These are phyloP conservation scores for Lapara coniferarum DNA, from an alignment of 2,888 invertebrate genomes.

Conservation along the genomic window DNA sequence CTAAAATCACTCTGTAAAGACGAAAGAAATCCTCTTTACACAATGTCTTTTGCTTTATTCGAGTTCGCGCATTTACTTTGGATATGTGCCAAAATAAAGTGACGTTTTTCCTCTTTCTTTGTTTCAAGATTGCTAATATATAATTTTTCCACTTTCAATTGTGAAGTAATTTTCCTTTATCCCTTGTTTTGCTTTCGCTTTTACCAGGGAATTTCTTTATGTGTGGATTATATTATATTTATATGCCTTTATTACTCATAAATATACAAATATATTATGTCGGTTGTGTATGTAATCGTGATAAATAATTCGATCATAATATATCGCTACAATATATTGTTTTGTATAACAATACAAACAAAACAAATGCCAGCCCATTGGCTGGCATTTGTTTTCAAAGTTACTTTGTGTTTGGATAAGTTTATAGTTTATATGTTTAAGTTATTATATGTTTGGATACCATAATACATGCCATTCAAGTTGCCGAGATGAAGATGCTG, in stretches of 20 bases:
- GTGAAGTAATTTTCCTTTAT: constrained; percentile 1
- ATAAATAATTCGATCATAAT: too few species aligned
- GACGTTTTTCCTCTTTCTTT: not conserved
- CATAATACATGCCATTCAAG: too few species aligned
- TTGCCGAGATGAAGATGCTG: too few species aligned
- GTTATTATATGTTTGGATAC: too few species aligned
- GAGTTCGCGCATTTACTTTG: constrained; percentile 22
- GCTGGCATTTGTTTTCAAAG: too few species aligned
- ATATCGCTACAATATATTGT: too few species aligned
- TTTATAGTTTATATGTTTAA: too few species aligned
- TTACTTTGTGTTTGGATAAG: too few species aligned
- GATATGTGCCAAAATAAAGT: constrained; percentile 1
- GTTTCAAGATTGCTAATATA: constrained; percentile 12
- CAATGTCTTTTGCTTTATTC: constrained; percentile 27
- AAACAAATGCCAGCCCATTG: too few species aligned
- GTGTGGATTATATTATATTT: not conserved
- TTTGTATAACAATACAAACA: too few species aligned
- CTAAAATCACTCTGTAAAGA: constrained; percentile 59
- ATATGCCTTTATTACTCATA: not conserved
- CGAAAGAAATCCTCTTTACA: constrained; percentile 54
- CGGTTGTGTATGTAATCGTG: too few species aligned
- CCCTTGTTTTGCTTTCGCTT: not conserved
- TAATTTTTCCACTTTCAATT: constrained; percentile 17
- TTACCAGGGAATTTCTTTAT: not conserved
- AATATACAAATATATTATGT: not conserved